Conservation (phyloP, 2,888 invertebrate genomes). For the Cheilosia pagana region DNA sequence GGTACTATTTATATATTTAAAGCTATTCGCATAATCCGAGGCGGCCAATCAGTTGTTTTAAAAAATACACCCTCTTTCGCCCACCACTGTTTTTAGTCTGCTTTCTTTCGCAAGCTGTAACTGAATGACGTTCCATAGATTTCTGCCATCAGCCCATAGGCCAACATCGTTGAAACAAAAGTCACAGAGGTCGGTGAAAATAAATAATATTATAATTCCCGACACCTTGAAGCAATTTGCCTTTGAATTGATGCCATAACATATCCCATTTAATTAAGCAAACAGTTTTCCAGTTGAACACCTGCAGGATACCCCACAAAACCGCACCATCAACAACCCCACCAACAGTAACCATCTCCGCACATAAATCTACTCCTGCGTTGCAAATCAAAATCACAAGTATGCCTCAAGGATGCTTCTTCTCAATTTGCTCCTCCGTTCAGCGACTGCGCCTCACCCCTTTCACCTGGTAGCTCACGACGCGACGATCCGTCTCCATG, state of each 20-base stretch:
- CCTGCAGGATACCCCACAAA: conserved; percentile 49
- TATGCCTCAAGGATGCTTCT: conserved; percentile 46
- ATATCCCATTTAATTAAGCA: conserved; percentile 61
- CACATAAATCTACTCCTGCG: conserved; percentile 49
- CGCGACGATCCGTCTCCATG: not conserved
- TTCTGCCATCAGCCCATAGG: no score
- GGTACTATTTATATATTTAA: no score
- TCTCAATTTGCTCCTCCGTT: conserved; percentile 30
- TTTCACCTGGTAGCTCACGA: not conserved
- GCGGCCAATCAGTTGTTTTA: no score
- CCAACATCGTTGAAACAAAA: not conserved
- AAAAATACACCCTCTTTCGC: no score
- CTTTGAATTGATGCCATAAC: conserved; percentile 51
- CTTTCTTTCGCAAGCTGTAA: no score
- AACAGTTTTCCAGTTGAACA: conserved; percentile 56
- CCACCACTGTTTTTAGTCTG: no score
- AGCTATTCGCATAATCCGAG: no score
- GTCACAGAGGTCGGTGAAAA: conserved; percentile 17
- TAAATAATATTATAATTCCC: conserved; percentile 28
- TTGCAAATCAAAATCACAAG: conserved; percentile 65
- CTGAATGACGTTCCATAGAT: no score
- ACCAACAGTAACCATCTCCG: conserved; percentile 7
- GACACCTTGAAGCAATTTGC: conserved; percentile 42
- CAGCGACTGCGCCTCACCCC: not conserved
- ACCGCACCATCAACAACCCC: conserved; percentile 1